phyloP scores from a whole-genome alignment of 2,113 vertebrate species.

The Pycnonotus jocosus region DNA sequence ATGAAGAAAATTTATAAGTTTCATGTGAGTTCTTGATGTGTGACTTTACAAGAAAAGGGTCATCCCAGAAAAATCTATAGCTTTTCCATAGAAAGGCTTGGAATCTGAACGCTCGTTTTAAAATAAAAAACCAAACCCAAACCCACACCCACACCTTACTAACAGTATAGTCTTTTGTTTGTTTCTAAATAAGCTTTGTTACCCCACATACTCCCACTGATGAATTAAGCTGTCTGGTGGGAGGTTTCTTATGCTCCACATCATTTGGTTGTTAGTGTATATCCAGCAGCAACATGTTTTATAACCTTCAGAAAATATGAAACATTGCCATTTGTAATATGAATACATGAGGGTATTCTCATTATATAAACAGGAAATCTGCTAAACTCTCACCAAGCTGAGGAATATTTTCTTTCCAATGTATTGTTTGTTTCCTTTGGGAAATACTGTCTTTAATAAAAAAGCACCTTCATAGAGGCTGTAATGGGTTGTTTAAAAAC shows the following conservation, averaged over 20 bases:
- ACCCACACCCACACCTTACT: not conserved
- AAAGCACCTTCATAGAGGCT: not conserved
- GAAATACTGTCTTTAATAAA: constrained; percentile 18
- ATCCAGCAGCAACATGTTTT: not conserved
- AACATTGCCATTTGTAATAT: not conserved
- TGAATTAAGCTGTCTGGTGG: not conserved
- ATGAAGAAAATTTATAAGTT: not conserved
- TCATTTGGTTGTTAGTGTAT: not conserved
- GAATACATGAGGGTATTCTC: not conserved
- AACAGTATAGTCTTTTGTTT: not conserved
- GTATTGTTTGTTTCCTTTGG: not conserved
- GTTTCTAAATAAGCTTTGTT: not conserved
- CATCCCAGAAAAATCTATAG: not conserved
- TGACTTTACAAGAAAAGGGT: not conserved
- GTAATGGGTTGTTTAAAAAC: not conserved
- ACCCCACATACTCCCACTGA: not conserved
- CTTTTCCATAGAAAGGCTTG: not conserved
- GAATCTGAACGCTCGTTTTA: not conserved
- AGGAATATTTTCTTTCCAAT: not conserved
- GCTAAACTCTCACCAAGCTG: not conserved
- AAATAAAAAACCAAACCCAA: not conserved
- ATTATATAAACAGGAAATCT: not conserved
- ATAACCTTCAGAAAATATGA: not conserved
- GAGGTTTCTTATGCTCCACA: not conserved
- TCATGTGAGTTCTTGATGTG: not conserved